These are phyloP conservation scores for Lophotis ruficrista DNA, from an alignment of 2,113 vertebrate genomes.

Conservation along the genomic window DNA sequence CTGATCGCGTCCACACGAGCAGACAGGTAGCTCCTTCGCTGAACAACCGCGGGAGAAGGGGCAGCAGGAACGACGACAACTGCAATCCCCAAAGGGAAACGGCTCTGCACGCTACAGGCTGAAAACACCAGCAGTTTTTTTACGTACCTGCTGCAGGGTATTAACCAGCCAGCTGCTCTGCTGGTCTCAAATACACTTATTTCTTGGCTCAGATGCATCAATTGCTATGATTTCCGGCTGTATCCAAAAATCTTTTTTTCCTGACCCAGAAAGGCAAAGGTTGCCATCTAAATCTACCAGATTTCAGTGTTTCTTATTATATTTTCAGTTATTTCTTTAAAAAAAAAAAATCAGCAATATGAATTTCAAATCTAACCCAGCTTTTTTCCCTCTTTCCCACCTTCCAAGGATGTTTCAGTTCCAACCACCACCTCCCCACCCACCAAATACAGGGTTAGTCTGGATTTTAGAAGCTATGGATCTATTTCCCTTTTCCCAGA, in stretches of 20 bases:
- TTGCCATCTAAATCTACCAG: neutral
- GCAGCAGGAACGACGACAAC: rapidly evolving
- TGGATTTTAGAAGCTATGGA: neutral
- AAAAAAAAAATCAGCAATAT: neutral
- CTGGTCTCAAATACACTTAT: neutral
- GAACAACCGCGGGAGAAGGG: neutral
- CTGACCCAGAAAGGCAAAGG: neutral
- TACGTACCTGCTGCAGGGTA: neutral
- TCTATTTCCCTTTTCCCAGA: slow-evolving; percentile 17
- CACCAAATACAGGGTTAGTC: neutral
- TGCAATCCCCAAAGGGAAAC: neutral
- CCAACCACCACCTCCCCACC: neutral
- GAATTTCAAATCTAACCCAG: neutral
- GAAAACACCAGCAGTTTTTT: neutral
- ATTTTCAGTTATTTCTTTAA: neutral
- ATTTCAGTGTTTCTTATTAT: neutral
- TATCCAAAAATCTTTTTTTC: neutral
- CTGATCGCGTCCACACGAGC: neutral
- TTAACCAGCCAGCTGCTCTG: neutral
- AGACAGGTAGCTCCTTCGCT: neutral
- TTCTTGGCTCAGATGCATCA: neutral
- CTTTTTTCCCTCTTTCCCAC: neutral
- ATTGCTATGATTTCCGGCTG: slow-evolving; percentile 18
- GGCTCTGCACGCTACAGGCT: neutral
- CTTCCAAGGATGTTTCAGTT: neutral